Percentiles rank a stretch among this genome's conserved stretches.
phyloP scores from a whole-genome alignment of 2,113 vertebrate species.

The Hippocampus abdominalis region DNA sequence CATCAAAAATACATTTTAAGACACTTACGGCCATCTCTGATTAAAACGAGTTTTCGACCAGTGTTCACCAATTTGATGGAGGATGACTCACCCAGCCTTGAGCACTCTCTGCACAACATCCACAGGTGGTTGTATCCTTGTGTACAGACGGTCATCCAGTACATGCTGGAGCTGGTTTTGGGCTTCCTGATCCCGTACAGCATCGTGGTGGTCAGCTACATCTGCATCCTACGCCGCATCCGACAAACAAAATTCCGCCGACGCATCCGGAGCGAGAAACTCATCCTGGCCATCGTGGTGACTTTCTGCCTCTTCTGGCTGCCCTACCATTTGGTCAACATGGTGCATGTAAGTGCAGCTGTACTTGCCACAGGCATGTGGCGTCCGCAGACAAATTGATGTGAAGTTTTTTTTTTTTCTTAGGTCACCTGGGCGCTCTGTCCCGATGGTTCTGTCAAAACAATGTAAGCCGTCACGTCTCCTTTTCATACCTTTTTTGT shows the following conservation, averaged over 20 bases:
- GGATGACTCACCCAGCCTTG: neutral
- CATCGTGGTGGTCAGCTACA: constrained; percentile 77
- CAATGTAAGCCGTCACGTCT: constrained; percentile 35
- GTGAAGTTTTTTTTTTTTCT: constrained; percentile 1
- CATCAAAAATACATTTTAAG: too few species aligned
- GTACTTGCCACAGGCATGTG: neutral
- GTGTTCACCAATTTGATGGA: too few species aligned
- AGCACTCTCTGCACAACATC: neutral
- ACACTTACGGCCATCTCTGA: too few species aligned
- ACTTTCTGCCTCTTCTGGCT: constrained; percentile 84
- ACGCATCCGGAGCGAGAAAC: constrained; percentile 74
- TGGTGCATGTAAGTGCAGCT: constrained; percentile 70
- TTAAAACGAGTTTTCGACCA: too few species aligned
- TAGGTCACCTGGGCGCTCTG: constrained; percentile 62
- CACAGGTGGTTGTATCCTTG: neutral
- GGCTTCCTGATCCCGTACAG: constrained; percentile 81
- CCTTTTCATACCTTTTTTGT: neutral
- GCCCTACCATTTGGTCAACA: constrained; percentile 83
- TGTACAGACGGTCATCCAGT: constrained; percentile 72
- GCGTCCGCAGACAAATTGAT: neutral
- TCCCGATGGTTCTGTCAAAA: neutral
- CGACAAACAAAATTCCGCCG: constrained; percentile 70
- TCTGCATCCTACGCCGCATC: constrained; percentile 73
- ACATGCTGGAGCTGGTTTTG: constrained; percentile 76
- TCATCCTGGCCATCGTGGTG: constrained; percentile 81